Base-by-base conservation (phyloP, 2,113 vertebrate species). In the Neogale vison region DNA sequence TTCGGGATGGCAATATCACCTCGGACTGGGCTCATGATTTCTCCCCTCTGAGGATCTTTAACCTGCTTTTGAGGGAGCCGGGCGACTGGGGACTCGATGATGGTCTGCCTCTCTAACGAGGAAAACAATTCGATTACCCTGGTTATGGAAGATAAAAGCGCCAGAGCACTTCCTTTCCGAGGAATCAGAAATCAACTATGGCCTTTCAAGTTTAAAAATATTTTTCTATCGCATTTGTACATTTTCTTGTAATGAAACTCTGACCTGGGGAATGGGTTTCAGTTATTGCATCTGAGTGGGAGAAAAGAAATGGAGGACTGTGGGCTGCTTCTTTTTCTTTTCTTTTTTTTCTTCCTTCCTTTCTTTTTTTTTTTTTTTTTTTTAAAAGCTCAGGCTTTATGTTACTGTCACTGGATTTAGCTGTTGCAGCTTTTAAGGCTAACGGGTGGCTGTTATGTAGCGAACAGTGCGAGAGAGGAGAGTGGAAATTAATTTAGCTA, bases 401-500 rank as follows among this genome's bases (percentile, higher is more conserved):
- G 84, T 87, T 88, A 55, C 88, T 94, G 88, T 98, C 90, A 84
- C 21, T 80, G 57, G 88, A 95, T 96, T 97, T 86, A 94, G 90
- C 55, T 87, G 80, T 34, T 91, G 97, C 95, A 93, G 97, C 96
- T 98, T 97, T 97, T 98, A 98, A 97, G 94, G 97, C 94, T 98
- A 98, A 98, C 97, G 92, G 93, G 92, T 93, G 93, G 88, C 92
- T 97, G 45, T 45, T 71, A 97, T 63, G 90, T 63, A 93, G 96
- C 81, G 88, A 96, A 80, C 72, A 92, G 88, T 81, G 79, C 77
- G 90, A 92, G 95, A 88, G 69, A 96, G 86, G 50, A 42, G 55
- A 93, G 93, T 63, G 96, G 97, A 96, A 96, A 98, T 97, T 97
- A 97, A 98, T 98, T 98, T 97, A 97, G 95, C 87, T 81, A 93